Base-by-base conservation (phyloP, 2,113 vertebrate species). In the Cyanoderma ruficeps region DNA sequence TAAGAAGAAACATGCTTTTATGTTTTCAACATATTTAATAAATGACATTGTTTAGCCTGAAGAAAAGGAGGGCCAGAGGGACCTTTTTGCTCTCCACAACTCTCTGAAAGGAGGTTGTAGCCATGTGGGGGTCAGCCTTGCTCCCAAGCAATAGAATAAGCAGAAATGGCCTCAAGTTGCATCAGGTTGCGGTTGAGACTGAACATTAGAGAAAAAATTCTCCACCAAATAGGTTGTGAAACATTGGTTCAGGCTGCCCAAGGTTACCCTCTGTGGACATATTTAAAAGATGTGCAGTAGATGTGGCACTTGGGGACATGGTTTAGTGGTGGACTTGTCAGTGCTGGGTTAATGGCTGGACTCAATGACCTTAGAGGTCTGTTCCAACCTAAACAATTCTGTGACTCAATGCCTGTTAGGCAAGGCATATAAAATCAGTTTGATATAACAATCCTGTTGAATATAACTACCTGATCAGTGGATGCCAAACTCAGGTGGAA, bases 141-240 rank as follows among this genome's bases (percentile, higher is more conserved):
- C 25, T 61, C n/a, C 47, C 25, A 49, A 42, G 9, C 2, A 23
- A 33, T 5, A 69, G 15, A 41, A 35, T 15, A 69, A 49, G 21
- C 50, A 5, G 9, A 77, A 90, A 70, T 44, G 13, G 18, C 31
- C 4, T 33, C 22, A 15, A 24, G 19, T 33, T 63, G 13, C 30
- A 33, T 7, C 22, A 53, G 3, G 12, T 0, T 16, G 3, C 6
- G 5, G 9, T 35, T 77, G 56, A 42, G 31, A 42, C 10, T 9
- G 4, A 68, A 35, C 2, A 27, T 35, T 30, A 53, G 23, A 18
- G 41, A 41, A 76, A 55, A 61, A 19, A 1, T 3, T 77, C 18
- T 15, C 37, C 35, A 77, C 15, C 17, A 63, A 33, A 42, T 37
- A 10, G 1, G 10, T 49, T 55, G 15, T 28, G 25, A 47, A 47